Base-by-base conservation (phyloP, 2,797 vertebrate species). In the Bovichtus diacanthus region DNA sequence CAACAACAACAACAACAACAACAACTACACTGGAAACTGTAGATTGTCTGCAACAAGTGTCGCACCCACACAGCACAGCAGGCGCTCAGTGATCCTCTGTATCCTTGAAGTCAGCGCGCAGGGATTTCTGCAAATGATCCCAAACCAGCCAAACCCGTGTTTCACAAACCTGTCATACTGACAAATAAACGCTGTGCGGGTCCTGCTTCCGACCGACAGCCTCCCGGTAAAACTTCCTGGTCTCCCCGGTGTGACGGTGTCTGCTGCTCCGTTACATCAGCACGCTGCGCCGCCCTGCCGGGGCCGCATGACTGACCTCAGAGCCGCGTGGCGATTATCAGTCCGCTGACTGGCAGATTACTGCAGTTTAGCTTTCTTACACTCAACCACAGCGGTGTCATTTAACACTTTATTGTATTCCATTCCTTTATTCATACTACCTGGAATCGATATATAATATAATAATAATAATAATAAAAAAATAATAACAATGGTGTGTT, bases 111-210 rank as follows among this genome's bases (percentile, higher is more conserved):
- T 39, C 41, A 5, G 43, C 23, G n/a, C 70, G 21, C 63, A 29
- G 18, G 16, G 23, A 27, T 67, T 29, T 41, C 15, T 8, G 21
- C 3, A 54, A 50, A 27, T 9, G 4, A 39, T 21, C 4, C 36
- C 29, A 29, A n/a, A 61, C 38, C 51, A 54, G 9, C 38, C 49
- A 29, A 62, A 78, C 60, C 74, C 58, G 53, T 5, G 18, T n/a
- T 75, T 70, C 72, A 86, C 87, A 86, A 76, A 87, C 77, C 84
- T 90, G 80, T 70, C 87, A 88, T 88, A 65, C 70, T 76, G 82
- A 81, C 73, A 76, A 58, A 71, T 39, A 38, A 10, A 11, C 38
- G 25, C n/a, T 36, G 25, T 19, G 36, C n/a, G 34, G 25, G 27
- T 27, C 31, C 72, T 39, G 41, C 19, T 27, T 58, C 70, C n/a